These are phyloP conservation scores for Limnephilus auricula DNA, from an alignment of 2,888 invertebrate species.

Conservation along the genomic window DNA sequence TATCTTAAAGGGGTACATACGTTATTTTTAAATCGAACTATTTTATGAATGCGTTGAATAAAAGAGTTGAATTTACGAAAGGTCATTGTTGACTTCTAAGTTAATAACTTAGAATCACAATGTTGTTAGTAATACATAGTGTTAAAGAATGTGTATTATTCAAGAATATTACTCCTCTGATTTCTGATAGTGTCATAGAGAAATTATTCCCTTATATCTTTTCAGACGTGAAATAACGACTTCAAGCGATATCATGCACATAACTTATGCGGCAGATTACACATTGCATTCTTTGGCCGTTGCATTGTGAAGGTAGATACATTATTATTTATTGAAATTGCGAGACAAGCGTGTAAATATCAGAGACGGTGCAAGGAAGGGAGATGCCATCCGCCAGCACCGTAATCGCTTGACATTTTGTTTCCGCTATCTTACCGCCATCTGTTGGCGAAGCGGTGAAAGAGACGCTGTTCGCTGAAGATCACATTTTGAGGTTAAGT, in stretches of 20 bases:
- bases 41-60: no score
- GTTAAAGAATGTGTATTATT: neutral
- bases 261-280: neutral
- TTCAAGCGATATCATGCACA: neutral
- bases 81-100: no score
- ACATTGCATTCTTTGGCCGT: constrained; percentile 2
- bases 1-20: no score
- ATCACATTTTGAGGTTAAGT: neutral
- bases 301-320: neutral
- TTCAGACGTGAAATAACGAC: neutral
- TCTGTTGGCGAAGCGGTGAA: neutral
- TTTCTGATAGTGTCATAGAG: neutral
- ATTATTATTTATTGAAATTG: constrained; percentile 2
- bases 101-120: no score
- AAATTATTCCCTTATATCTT: neutral
- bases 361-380: neutral
- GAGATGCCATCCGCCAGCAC: neutral
- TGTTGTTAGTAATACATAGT: neutral
- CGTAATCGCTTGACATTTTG: constrained; percentile 12
- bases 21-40: no score
- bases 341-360: neutral
- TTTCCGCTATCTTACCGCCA: constrained; percentile 28
- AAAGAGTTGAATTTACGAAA: no score
- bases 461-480: neutral
- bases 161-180: neutral